Percentiles rank a stretch among this genome's conserved stretches.
Conservation (phyloP, 2,888 invertebrate genomes). For the Anthrax anthrax region DNA sequence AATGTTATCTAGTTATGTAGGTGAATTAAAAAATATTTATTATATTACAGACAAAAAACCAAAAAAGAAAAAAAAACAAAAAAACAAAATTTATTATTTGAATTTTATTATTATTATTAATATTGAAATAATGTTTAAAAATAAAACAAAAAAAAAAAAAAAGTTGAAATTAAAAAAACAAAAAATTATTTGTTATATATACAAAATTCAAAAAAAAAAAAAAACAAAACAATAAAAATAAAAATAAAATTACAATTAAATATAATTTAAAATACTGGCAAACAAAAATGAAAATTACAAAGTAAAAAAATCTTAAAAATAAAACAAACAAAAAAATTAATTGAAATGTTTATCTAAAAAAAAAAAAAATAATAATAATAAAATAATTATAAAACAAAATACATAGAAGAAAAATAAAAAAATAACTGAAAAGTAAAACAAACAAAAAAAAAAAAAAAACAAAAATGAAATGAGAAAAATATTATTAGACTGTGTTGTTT, state of each 20-base stretch:
- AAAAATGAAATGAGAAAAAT: constrained; percentile 16
- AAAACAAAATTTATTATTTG: constrained; percentile 18
- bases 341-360: constrained; percentile 15
- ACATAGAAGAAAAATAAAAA: constrained; percentile 16
- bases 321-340: constrained; percentile 19
- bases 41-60: too few species aligned
- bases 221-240: too few species aligned
- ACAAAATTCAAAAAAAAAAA: too few species aligned
- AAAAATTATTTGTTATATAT: too few species aligned
- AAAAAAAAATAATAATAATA: constrained; percentile 19
- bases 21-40: constrained; percentile 30
- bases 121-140: constrained; percentile 16
- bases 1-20: constrained; percentile 34
- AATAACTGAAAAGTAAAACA: constrained; percentile 11
- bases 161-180: constrained; percentile 5
- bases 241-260: too few species aligned
- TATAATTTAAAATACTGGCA: too few species aligned
- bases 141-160: constrained; percentile 14
- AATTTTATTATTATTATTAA: constrained; percentile 15
- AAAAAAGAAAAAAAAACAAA: too few species aligned
- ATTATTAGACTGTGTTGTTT: constrained; percentile 31
- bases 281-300: constrained; percentile 10
- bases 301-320: constrained; percentile 19
- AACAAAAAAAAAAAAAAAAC: constrained; percentile 16
- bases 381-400: constrained; percentile 21